Evolutionary conservation across 2,888 invertebrate genomes (phyloP).

Genomic region (Agrochola circellaris): DNA sequence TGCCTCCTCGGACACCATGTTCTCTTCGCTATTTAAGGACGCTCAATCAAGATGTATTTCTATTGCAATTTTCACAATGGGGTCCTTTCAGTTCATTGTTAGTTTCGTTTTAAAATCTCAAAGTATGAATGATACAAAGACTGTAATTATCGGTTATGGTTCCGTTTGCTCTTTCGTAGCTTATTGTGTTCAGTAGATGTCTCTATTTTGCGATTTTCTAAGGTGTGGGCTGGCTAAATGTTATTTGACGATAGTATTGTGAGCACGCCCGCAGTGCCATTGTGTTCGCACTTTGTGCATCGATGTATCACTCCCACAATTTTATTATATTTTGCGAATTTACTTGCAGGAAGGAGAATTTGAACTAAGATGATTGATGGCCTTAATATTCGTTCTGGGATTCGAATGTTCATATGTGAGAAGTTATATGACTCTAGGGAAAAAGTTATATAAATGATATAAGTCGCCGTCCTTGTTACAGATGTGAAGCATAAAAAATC

Average conservation of each 20-base stretch:
- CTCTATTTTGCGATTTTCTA: slow-evolving; percentile 90
- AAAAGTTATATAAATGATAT: slow-evolving; percentile 44
- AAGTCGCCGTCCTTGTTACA: not conserved
- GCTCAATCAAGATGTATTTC: slow-evolving; percentile 77
- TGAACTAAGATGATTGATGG: slow-evolving; percentile 84
- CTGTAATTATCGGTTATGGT: slow-evolving; percentile 89
- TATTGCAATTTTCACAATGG: slow-evolving; percentile 76
- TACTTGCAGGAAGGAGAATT: slow-evolving; percentile 81
- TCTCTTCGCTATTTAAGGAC: slow-evolving; percentile 57
- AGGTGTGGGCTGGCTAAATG: slow-evolving; percentile 90
- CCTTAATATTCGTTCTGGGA: slow-evolving; percentile 73
- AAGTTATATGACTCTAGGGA: slow-evolving; percentile 88
- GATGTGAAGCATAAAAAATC: slow-evolving; percentile 3
- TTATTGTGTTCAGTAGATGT: slow-evolving; percentile 84
- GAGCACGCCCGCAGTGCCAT: slow-evolving; percentile 87
- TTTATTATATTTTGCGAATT: slow-evolving; percentile 85
- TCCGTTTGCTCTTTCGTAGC: slow-evolving; percentile 83
- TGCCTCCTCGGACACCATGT: slow-evolving; percentile 30
- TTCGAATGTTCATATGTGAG: slow-evolving; percentile 77
- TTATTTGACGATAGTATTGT: slow-evolving; percentile 90
- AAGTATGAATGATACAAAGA: slow-evolving; percentile 84
- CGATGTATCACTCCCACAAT: slow-evolving; percentile 89
- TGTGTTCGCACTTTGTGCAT: slow-evolving; percentile 79
- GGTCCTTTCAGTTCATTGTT: slow-evolving; percentile 76
- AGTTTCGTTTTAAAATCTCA: slow-evolving; percentile 79